Evolutionary conservation across 2,113 vertebrate genomes (phyloP), one percentile per base, ranked within the genome.

Genomic region (Podarcis cretensis): DNA sequence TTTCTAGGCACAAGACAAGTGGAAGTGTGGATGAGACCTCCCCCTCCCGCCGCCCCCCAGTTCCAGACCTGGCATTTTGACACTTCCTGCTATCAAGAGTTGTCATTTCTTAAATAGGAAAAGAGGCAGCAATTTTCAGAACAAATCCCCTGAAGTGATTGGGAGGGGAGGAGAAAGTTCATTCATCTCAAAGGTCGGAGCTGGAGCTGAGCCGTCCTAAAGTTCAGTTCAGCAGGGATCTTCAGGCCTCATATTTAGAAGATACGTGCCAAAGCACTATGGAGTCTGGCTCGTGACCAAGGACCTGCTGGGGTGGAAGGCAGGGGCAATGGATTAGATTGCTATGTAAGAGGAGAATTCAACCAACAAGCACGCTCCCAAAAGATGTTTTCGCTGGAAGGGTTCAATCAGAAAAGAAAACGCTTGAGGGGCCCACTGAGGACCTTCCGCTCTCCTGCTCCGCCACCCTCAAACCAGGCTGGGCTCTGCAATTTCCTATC

Each of bases 281-380:
- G 85, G 93, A 40, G 82, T 79, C 80, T 94, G 88, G 84, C 88
- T 92, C 86, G 30, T 0, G 2, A 92, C 77, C 0, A 88, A 21
- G 83, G 37, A 65, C 85, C 89, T 87, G 90, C 90, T 94, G 94
- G 79, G 91, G 91, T 76, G 82, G 84, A 37, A 59, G 76, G 92
- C 66, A 43, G 20, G 35, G 43, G 35, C 63, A 80, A 84, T 59
- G 83, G 65, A 89, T 92, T 89, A 81, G 13, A 83, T 75, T 94
- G 82, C 81, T 93, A 91, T 63, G 84, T 89, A 92, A 90, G 80
- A 84, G 75, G 89, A 88, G 91, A 83, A 76, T 40, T 89, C 89
- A 79, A 79, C 83, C 91, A 89, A 87, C 86, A 93, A 54, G 18
- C 74, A 37, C 23, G 10, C n/a, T 69, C 57, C 63, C 43, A 89